Base-by-base conservation (phyloP, 2,888 invertebrate species). In the Sylvicola fuscatus region DNA sequence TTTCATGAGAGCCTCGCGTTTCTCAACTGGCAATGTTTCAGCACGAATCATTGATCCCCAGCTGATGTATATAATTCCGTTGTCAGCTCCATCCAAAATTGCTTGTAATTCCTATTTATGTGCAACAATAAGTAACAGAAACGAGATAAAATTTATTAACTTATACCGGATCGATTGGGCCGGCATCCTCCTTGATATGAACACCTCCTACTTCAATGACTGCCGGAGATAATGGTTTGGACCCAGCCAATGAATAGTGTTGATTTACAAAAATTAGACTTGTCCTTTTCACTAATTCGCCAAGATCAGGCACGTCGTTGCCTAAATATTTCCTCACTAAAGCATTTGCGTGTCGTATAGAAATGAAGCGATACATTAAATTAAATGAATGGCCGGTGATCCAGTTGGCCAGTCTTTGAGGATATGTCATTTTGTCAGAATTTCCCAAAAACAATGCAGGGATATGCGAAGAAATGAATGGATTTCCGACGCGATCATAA, bases 11-110 rank as follows among this genome's bases (percentile, higher is more conserved):
- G 58, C 63, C 34, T 62, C 53, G 33, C 69, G 52, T 45, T 66
- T 69, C 2, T 64, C 56, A 11, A 53, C 47, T 0, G 74, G 67
- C 45, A 79, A 60, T 1, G 65, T 62, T 12, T 67, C 61, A 8
- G 68, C 63, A 37, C 66, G 66, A 39, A 78, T 66, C 62, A 76
- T 69, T 1, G 76, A 78, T 2, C 79, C 79, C 55, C 78, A 65
- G 49, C 72, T 76, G 45, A 80, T 75, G 48, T 68, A 70, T 33
- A 79, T 61, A 3, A 74, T 72, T 1, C 72, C 74, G 30, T 69
- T 56, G 16, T 62, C 53, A 1, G 75, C 67, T 35, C 63, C 65
- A 46, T 71, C 69, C 36, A 78, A 58, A 49, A 71, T 69, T 32
- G 61, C 56, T 45, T 67, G 60, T 11, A 76, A 47, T 14, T 70